A percentile compares a stretch with the other conserved stretches of the same genome.
Conservation (phyloP, 2,113 vertebrate genomes). For the Montifringilla adamsi region DNA sequence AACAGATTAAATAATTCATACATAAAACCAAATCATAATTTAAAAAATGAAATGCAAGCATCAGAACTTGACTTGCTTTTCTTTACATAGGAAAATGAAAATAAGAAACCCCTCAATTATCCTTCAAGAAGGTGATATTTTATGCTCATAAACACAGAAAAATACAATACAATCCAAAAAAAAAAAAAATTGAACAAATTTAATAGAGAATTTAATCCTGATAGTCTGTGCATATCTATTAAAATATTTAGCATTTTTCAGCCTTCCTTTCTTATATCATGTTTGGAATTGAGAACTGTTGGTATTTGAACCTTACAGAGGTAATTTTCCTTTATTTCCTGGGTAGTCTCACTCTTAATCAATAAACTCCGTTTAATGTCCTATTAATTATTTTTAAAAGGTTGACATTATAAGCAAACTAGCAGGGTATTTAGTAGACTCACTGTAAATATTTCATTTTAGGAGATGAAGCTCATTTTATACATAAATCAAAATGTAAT, state of each 20-base stretch:
- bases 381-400: slow-evolving; percentile 42
- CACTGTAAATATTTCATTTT: slow-evolving; percentile 27
- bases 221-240: background rate
- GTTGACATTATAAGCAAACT: slow-evolving; percentile 9
- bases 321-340: background rate
- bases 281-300: background rate
- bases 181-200: background rate
- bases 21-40: background rate
- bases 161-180: background rate
- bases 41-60: background rate
- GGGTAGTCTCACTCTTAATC: background rate
- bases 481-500: slow-evolving; percentile 53
- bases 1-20: background rate
- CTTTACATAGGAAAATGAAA: background rate
- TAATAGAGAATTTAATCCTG: background rate
- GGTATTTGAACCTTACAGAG: background rate
- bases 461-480: slow-evolving; percentile 17
- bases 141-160: background rate
- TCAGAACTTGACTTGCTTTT: background rate
- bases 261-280: background rate
- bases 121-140: background rate
- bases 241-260: background rate
- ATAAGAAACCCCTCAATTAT: background rate
- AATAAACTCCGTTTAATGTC: background rate
- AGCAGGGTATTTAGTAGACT: background rate